Conservation (phyloP, 2,113 vertebrate species). For the Nibea albiflora region DNA sequence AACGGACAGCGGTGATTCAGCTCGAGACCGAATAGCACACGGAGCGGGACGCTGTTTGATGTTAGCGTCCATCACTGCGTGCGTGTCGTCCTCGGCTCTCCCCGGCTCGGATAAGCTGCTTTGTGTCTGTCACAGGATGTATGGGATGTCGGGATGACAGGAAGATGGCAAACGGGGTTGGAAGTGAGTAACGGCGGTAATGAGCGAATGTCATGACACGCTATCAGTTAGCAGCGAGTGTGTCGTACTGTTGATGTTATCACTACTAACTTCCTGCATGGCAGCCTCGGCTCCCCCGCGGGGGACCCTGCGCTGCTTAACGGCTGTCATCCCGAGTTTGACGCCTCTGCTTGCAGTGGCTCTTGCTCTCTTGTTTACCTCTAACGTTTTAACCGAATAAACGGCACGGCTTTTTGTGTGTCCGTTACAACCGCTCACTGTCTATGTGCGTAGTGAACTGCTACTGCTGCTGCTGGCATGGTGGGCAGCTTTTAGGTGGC, state of each 20-base stretch:
- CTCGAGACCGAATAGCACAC: constrained; percentile 32
- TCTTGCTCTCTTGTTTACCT: not conserved
- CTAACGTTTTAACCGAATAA: not conserved
- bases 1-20: constrained; percentile 38
- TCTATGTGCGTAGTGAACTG: not conserved
- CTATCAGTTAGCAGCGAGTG: constrained; percentile 65
- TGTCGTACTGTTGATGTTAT: constrained; percentile 18
- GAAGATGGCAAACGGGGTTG: constrained; percentile 85
- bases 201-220: constrained; percentile 48
- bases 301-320: constrained; percentile 27
- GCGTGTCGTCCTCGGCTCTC: constrained; percentile 14
- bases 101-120: constrained; percentile 26
- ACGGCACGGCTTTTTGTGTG: constrained; percentile 25
- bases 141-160: constrained; percentile 78
- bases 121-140: constrained; percentile 58
- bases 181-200: constrained; percentile 79
- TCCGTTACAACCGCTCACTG: not conserved
- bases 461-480: not conserved
- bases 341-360: constrained; percentile 31
- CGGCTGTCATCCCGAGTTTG: constrained; percentile 47
- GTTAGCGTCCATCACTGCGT: constrained; percentile 17
- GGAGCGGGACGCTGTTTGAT: constrained; percentile 34
- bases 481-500: constrained; percentile 22
- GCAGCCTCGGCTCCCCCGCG: constrained; percentile 33
- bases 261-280: constrained; percentile 42